Base-by-base conservation (phyloP, 2,113 vertebrate species). In the Ariopsis seemanni region DNA sequence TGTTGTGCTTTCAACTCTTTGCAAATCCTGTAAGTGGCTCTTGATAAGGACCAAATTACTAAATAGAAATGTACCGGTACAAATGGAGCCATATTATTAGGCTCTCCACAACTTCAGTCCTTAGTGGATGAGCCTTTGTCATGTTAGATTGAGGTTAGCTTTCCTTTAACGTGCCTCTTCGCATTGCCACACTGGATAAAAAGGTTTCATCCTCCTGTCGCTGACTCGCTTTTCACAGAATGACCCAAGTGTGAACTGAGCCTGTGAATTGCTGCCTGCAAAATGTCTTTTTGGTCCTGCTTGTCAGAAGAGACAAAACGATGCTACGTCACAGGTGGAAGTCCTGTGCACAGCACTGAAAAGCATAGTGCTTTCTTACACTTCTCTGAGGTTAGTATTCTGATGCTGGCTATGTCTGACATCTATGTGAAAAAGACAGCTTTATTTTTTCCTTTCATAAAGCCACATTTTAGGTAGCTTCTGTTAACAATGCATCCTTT, bases 11-110 rank as follows among this genome's bases (percentile, higher is more conserved):
- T 22, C 27, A 27, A n/a, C 27, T 80, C 27, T 30, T 58, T 10
- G 27, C 27, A 58, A 27, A 25, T 82, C 30, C 79, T 25, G 18
- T 42, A 62, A 25, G 79, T 62, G 79, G 79, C 20, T 62, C 2
- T 42, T 82, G 11, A 58, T 42, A 27, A 78, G 10, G 48, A 18
- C 30, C 25, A 48, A 82, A 34, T 81, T 81, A 80, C 1, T 15
- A 18, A 58, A 81, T 81, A 58, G 62, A 62, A 42, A 82, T 82
- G 79, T 62, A n/a, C n/a, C n/a, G n/a, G n/a, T n/a, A 82, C 18
- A 82, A 82, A 82, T 25, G 57, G 57, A 60, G 48, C 57, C 30
- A 60, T 62, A 12, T 62, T 25, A 82, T 82, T 62, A 82, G 79
- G 57, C 10, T 18, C 57, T 42, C 25, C 20, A 34, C 57, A 62